Conservation (phyloP, 2,113 vertebrate species). For the Sinocyclocheilus maitianheensis region DNA sequence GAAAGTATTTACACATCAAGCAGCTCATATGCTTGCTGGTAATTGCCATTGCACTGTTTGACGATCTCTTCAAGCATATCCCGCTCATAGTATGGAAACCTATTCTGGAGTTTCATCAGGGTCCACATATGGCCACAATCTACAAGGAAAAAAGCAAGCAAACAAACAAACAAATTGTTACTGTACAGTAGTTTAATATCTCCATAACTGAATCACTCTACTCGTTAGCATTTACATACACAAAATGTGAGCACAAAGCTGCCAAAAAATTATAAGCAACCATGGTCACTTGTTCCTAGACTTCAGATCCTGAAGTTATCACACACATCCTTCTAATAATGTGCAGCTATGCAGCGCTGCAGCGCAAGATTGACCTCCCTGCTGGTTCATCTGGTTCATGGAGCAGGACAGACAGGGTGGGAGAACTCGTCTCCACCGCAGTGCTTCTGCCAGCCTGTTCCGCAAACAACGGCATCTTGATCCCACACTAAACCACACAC, state of each 20-base stretch:
- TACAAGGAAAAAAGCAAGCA: conserved; percentile 32
- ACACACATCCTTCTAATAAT: conserved; percentile 6
- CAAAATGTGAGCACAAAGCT: no score
- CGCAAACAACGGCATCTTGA: conserved; percentile 48
- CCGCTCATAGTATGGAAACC: conserved; percentile 60
- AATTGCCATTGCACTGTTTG: conserved; percentile 66
- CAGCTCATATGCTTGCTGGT: conserved; percentile 60
- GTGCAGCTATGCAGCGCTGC: conserved; percentile 8
- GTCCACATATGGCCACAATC: conserved; percentile 58
- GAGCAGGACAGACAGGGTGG: conserved; percentile 53
- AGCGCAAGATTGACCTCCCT: conserved; percentile 37
- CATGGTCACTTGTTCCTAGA: not conserved
- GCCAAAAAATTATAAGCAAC: not conserved
- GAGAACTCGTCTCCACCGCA: conserved; percentile 47
- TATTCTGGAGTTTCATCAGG: conserved; percentile 64
- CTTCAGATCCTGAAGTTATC: not conserved
- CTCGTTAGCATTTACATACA: not conserved
- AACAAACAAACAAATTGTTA: conserved; percentile 41
- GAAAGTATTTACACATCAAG: conserved; percentile 49
- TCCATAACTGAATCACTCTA: not conserved
- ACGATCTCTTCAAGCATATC: conserved; percentile 68
- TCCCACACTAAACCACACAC: conserved; percentile 48
- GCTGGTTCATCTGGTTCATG: conserved; percentile 54
- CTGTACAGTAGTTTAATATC: not conserved
- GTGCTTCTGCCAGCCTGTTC: conserved; percentile 45